These are phyloP conservation scores for Casuarius casuarius DNA, from an alignment of 2,113 vertebrate species.

Conservation along the genomic window DNA sequence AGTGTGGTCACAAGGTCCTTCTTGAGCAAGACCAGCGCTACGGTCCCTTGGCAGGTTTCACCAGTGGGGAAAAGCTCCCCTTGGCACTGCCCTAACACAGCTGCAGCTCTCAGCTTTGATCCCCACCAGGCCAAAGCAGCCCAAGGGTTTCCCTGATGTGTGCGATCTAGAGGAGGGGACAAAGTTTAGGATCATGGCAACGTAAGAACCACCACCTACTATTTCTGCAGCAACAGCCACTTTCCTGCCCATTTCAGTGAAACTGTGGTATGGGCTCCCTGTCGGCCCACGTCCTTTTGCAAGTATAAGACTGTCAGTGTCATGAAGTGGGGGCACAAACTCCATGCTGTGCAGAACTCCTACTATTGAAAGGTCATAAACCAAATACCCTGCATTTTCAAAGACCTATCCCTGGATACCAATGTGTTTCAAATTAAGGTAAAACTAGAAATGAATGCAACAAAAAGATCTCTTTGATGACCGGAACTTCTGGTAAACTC, in stretches of 20 bases:
- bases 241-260: not conserved
- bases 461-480: not conserved
- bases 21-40: not conserved
- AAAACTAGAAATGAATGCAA: slow-evolving; percentile 2
- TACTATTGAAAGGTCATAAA: not conserved
- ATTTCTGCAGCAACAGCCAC: not conserved
- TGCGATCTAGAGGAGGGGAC: not conserved
- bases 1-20: not conserved
- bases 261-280: not conserved
- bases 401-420: not conserved
- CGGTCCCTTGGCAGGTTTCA: not conserved
- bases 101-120: not conserved
- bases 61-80: not conserved
- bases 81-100: not conserved
- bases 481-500: slow-evolving; percentile 25
- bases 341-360: not conserved
- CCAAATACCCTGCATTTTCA: not conserved
- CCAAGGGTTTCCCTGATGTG: not conserved
- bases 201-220: not conserved
- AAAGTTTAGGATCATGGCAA: not conserved
- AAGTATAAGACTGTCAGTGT: not conserved
- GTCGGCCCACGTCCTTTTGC: not conserved
- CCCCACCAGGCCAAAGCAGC: not conserved
- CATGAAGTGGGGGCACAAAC: not conserved
- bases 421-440: slow-evolving; percentile 40